Evolutionary conservation across 2,113 vertebrate genomes (phyloP), one percentile per base, ranked within the genome.

Genomic region (Psammodynastes pulverulentus): DNA sequence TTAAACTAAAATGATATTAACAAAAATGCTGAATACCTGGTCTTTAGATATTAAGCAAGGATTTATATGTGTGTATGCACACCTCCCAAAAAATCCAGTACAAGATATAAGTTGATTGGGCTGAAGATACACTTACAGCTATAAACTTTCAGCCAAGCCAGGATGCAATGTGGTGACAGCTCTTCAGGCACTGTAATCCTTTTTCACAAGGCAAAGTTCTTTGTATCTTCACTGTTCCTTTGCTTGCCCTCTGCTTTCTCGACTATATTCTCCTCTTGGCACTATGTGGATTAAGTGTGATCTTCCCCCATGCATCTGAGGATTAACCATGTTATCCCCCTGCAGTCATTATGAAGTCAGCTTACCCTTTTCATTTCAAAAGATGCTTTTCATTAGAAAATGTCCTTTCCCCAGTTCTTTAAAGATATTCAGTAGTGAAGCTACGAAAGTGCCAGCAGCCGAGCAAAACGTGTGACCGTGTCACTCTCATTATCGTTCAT

Each of bases 241-340:
- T 34, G 2, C 46, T 49, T 43, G 56, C 52, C 85, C 91, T 79
- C 49, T 0, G 13, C n/a, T 1, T 9, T 85, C 62, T 87, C 67
- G 39, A 79, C 94, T 1, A 2, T 91, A 23, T n/a, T 56, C 79
- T 92, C 48, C 91, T 92, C 23, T 87, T 88, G 54, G 93, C 21
- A 58, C 91, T 88, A 53, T 2, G 0, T 17, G 91, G 96, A 95
- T 96, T 95, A 95, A 90, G 53, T 17, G 84, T 46, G 93, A 94
- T 95, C 94, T 93, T 95, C 89, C 91, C 89, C 92, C 93, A 94
- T 91, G 90, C 94, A 93, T 52, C 26, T 72, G 24, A 95, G 95
- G 95, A 96, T 95, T 96, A 95, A 92, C 24, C 3, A 0, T 93
- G 93, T 95, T 94, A 95, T 95, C 93, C 88, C 92, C 87, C 91